phyloP scores from a whole-genome alignment of 2,113 vertebrate genomes.

The Morphnarchus princeps region DNA sequence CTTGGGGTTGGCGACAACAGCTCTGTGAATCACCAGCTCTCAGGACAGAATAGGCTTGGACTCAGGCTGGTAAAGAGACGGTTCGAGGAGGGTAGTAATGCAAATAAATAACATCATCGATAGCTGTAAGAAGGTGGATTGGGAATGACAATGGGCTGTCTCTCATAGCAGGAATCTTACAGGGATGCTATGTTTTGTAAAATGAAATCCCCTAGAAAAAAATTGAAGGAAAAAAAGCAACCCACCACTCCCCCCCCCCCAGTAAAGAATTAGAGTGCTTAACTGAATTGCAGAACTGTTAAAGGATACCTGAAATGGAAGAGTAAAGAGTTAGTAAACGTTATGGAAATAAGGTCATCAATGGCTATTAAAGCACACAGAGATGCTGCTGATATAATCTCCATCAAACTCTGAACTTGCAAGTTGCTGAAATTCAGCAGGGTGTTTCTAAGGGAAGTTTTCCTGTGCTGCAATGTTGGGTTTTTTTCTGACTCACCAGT shows the following conservation, averaged over 20 bases:
- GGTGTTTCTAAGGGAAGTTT: not conserved
- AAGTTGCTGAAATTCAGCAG: not conserved
- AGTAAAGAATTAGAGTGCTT: not conserved
- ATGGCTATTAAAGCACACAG: not conserved
- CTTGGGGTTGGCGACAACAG: not conserved
- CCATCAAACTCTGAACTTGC: rapidly evolving
- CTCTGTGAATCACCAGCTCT: not conserved
- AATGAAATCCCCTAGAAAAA: not conserved
- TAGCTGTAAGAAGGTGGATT: not conserved
- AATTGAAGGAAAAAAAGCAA: rapidly evolving
- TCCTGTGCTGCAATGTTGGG: rapidly evolving
- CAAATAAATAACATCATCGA: too few species aligned
- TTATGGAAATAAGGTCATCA: not conserved
- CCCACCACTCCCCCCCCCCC: rapidly evolving
- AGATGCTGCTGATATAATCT: not conserved
- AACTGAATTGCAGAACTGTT: not conserved
- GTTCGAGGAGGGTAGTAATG: not conserved
- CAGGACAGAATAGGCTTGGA: not conserved
- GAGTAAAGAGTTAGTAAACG: not conserved
- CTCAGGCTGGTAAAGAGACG: not conserved
- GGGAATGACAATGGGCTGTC: rapidly evolving
- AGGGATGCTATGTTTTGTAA: not conserved
- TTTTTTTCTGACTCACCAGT: not conserved
- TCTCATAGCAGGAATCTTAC: not conserved
- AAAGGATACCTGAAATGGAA: not conserved